Evolutionary conservation across 1,140 invertebrate species (phyloP).

Genomic region (Rhagoletis pomonella): DNA sequence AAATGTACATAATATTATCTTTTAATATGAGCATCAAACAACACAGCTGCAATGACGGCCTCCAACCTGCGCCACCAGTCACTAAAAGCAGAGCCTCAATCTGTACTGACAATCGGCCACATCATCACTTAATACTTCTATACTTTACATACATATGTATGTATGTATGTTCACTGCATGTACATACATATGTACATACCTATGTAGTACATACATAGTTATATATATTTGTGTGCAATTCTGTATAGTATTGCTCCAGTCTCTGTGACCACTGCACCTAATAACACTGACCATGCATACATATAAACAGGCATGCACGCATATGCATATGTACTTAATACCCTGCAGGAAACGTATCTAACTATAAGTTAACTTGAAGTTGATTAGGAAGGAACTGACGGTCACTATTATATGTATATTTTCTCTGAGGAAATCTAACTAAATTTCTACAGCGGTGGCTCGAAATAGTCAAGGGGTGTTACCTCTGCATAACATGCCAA

Average conservation of each 20-base stretch:
- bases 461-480: no score
- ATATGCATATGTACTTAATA: no score
- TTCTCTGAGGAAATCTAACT: no score
- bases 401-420: no score
- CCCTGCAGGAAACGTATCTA: no score
- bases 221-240: background rate
- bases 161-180: background rate
- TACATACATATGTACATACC: background rate
- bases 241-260: background rate
- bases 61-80: slow-evolving; percentile 12
- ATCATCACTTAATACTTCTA: slow-evolving; percentile 12
- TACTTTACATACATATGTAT: background rate
- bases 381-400: no score
- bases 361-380: no score
- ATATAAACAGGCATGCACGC: no score
- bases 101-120: slow-evolving; percentile 38
- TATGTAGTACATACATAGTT: background rate
- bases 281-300: background rate
- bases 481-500: no score
- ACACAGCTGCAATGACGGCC: slow-evolving; percentile 27
- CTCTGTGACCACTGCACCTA: background rate
- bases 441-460: no score
- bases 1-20: background rate
- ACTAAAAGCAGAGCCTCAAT: slow-evolving; percentile 49
- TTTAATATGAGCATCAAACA: background rate